phyloP scores from a whole-genome alignment of 2,888 invertebrate species.

The Nemapogon koenigi region DNA sequence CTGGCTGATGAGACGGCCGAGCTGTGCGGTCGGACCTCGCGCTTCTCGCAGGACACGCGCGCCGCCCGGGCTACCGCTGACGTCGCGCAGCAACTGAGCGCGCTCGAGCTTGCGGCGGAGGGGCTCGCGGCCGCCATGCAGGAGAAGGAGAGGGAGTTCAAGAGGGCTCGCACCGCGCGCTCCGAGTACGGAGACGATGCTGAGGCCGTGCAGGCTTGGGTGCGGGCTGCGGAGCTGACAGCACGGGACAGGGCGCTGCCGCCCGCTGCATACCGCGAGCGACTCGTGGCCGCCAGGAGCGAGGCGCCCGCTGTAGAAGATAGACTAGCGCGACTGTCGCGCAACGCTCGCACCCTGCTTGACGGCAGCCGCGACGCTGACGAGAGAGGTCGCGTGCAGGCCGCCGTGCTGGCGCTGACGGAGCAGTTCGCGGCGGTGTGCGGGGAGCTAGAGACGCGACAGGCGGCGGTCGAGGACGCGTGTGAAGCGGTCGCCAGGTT shows the following conservation, averaged over 20 bases:
- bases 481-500: slow-evolving; percentile 90
- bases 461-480: slow-evolving; percentile 83
- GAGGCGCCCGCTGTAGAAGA: slow-evolving; percentile 77
- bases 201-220: slow-evolving; percentile 83
- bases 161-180: slow-evolving; percentile 82
- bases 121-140: slow-evolving; percentile 82
- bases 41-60: slow-evolving; percentile 65
- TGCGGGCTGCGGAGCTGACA: slow-evolving; percentile 82
- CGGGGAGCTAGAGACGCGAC: slow-evolving; percentile 82
- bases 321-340: slow-evolving; percentile 77
- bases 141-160: slow-evolving; percentile 86
- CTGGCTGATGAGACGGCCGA: slow-evolving; percentile 65
- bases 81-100: slow-evolving; percentile 80
- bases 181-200: slow-evolving; percentile 81
- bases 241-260: slow-evolving; percentile 81
- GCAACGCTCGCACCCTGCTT: slow-evolving; percentile 79
- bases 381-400: slow-evolving; percentile 77
- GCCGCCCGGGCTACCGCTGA: slow-evolving; percentile 75
- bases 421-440: slow-evolving; percentile 82
- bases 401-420: slow-evolving; percentile 76
- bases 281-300: slow-evolving; percentile 76
- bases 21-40: slow-evolving; percentile 62
- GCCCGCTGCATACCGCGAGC: slow-evolving; percentile 79
- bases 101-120: slow-evolving; percentile 83
- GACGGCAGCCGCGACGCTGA: slow-evolving; percentile 81